phyloP scores from a whole-genome alignment of 2,797 vertebrate species.

The Microctenopoma steveboyesi region DNA sequence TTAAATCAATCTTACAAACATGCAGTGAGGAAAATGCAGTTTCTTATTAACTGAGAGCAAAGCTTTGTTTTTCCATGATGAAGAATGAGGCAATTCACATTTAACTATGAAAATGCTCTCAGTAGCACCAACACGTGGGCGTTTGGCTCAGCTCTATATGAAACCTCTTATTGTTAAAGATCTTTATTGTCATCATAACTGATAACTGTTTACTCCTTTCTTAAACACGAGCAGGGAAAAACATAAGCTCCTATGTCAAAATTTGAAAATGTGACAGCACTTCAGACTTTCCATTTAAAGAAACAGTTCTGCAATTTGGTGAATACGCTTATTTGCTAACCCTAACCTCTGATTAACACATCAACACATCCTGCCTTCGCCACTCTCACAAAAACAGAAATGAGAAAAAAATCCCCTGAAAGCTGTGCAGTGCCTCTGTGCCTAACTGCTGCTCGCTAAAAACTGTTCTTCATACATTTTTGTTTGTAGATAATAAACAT shows the following conservation, averaged over 20 bases:
- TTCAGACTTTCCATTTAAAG: neutral
- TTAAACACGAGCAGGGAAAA: constrained; percentile 12
- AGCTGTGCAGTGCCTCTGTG: neutral
- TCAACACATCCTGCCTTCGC: neutral
- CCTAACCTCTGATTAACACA: too few species aligned
- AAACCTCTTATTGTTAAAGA: constrained; percentile 12
- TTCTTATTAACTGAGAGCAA: constrained; percentile 60
- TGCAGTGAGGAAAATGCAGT: constrained; percentile 33
- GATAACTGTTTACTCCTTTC: neutral
- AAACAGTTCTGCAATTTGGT: neutral
- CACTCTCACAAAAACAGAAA: neutral
- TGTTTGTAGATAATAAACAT: neutral
- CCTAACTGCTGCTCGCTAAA: neutral
- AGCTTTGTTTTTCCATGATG: constrained; percentile 51
- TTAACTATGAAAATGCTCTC: neutral
- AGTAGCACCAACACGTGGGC: constrained; percentile 10
- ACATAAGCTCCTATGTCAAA: neutral
- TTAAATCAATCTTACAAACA: neutral
- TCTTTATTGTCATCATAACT: neutral
- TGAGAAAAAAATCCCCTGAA: neutral
- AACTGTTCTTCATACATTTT: neutral
- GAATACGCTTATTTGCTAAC: neutral
- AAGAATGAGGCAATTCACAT: constrained; percentile 14
- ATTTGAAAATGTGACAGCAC: neutral
- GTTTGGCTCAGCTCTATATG: constrained; percentile 26